Base-by-base conservation (phyloP, 2,113 vertebrate genomes). In the Myrmecophaga tridactyla region DNA sequence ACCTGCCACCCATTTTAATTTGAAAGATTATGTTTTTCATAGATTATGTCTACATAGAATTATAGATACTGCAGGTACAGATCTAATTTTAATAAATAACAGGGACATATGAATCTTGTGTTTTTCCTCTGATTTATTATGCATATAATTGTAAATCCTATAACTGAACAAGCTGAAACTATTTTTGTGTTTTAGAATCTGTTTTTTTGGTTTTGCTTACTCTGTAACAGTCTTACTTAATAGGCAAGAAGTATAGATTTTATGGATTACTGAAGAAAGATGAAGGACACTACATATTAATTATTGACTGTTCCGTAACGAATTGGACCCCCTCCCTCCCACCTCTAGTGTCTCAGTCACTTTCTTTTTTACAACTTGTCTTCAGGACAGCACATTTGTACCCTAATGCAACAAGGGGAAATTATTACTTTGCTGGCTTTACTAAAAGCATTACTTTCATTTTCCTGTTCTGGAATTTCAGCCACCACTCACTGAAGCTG, bases 1-100 rank as follows among this genome's bases (percentile, higher is more conserved):
- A 95, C 81, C 86, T 96, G 91, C 91, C 93, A 96, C 43, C 86
- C 91, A 51, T 78, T 96, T 97, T 95, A 89, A 96, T 96, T 77
- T 89, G 92, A 86, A 94, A 90, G 95, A 96, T 96, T 95, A 89
- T 96, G 89, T 96, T 93, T 90, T 96, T n/a, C n/a, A n/a, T n/a
- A n/a, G n/a, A n/a, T n/a, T n/a, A n/a, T n/a, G n/a, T n/a, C n/a
- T n/a, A n/a, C n/a, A n/a, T 0, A 20, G 39, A 85, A 89, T 96
- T 92, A 92, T 69, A 95, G 94, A 90, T 34, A 48, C 62, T 80
- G 60, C 86, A 96, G 94, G 96, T 97, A 96, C 92, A 89, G 70
- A 89, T 51, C 83, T 94, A 81, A 91, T 96, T 96, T 96, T 90
- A 83, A 92, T 96, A 96, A 96, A 75, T 95, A 96, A 92, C 43